phyloP scores from a whole-genome alignment of 2,888 invertebrate genomes.

The Horisme vitalbata region DNA sequence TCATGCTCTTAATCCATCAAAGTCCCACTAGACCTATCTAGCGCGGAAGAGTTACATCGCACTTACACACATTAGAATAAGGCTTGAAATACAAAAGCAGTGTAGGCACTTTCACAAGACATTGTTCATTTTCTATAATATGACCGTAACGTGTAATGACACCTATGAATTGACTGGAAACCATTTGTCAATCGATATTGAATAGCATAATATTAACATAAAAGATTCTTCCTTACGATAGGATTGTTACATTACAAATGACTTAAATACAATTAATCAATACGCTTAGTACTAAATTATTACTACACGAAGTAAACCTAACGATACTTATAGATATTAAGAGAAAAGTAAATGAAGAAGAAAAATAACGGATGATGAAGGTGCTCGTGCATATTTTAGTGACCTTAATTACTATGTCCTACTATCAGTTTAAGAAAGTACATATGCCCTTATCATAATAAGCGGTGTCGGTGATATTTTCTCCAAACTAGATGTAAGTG shows the following conservation, averaged over 20 bases:
- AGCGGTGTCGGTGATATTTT: too few relatives aligned
- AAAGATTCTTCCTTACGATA: constrained; percentile 15
- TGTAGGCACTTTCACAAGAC: constrained; percentile 46
- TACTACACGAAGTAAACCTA: not conserved
- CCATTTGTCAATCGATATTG: constrained; percentile 31
- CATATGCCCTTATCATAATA: constrained; percentile 11
- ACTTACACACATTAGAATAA: constrained; percentile 11
- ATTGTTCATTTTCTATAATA: constrained; percentile 45
- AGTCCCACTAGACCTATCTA: constrained; percentile 42
- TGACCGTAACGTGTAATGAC: constrained; percentile 37
- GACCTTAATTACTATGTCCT: constrained; percentile 25
- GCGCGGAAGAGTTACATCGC: constrained; percentile 5
- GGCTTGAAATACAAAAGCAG: constrained; percentile 16
- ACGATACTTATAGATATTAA: constrained; percentile 1
- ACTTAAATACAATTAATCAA: constrained; percentile 7
- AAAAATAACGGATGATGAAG: too few relatives aligned
- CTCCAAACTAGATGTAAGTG: too few relatives aligned
- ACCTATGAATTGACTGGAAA: constrained; percentile 33
- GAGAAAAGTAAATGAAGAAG: too few relatives aligned
- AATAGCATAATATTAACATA: constrained; percentile 25
- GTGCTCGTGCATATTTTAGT: constrained; percentile 37
- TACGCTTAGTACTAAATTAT: not conserved
- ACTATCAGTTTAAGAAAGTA: constrained; percentile 29
- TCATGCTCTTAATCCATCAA: constrained; percentile 49
- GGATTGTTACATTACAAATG: constrained; percentile 5